Percentiles rank a stretch among this genome's conserved stretches.
phyloP scores from a whole-genome alignment of 1,140 invertebrate genomes.

The Cheumatopsyche charites region DNA sequence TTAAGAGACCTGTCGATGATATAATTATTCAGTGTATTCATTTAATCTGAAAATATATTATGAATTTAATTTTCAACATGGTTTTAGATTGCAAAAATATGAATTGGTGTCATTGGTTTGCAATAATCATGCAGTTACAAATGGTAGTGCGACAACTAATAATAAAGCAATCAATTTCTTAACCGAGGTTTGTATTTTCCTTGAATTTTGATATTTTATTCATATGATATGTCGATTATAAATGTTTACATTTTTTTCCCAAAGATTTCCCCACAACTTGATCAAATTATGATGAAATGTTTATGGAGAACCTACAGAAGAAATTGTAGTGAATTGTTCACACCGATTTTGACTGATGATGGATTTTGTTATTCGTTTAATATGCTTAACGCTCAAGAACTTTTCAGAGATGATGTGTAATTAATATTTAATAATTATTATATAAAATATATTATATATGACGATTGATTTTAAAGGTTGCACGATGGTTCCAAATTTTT shows the following conservation, averaged over 20 bases:
- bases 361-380: slow-evolving; percentile 75
- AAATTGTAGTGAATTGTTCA: slow-evolving; percentile 50
- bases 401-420: slow-evolving; percentile 62
- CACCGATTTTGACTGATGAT: slow-evolving; percentile 63
- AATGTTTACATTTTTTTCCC: slow-evolving; percentile 48
- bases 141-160: background rate
- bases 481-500: no score
- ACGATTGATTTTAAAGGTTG: no score
- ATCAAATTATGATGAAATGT: slow-evolving; percentile 2
- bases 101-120: background rate
- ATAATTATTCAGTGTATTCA: no score
- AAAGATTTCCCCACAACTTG: slow-evolving; percentile 61
- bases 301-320: background rate
- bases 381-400: slow-evolving; percentile 63
- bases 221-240: no score
- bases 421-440: background rate
- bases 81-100: background rate
- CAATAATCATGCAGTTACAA: background rate
- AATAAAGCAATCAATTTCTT: background rate
- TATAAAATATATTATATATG: slow-evolving; percentile 30
- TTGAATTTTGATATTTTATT: no score
- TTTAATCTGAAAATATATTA: no score
- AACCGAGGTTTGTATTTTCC: background rate
- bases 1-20: no score
- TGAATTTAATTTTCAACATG: no score